A percentile compares a stretch with the other conserved stretches of the same genome.
phyloP scores from a whole-genome alignment of 2,888 invertebrate species.

The Cephus nigrinus region DNA sequence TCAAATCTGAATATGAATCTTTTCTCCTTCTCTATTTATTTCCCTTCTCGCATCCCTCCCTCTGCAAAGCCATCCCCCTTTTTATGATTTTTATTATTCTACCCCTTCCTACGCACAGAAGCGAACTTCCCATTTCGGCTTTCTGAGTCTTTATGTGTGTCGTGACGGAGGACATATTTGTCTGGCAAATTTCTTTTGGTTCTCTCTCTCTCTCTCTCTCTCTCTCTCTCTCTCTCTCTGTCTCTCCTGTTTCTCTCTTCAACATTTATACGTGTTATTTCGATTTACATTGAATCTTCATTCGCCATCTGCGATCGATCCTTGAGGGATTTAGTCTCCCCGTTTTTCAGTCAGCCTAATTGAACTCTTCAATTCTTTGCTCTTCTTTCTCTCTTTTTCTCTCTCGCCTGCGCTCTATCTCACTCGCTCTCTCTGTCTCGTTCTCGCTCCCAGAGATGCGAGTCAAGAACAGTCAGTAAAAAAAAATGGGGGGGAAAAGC shows the following conservation, averaged over 20 bases:
- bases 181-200: constrained; percentile 7
- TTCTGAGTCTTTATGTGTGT: no score
- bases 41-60: constrained; percentile 1
- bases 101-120: neutral
- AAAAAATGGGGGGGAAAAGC: no score
- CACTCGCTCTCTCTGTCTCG: neutral
- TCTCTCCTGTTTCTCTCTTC: neutral
- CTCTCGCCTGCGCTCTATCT: neutral
- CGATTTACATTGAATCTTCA: constrained; percentile 6
- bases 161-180: no score
- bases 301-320: constrained; percentile 15
- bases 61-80: neutral
- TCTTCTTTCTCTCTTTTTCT: constrained; percentile 3
- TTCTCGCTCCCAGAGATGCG: neutral
- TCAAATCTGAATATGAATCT: constrained; percentile 60
- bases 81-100: neutral
- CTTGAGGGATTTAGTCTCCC: constrained; percentile 4
- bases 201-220: constrained; percentile 16
- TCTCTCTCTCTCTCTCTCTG: neutral
- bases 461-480: no score
- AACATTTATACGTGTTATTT: neutral
- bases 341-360: constrained; percentile 17
- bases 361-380: constrained; percentile 23
- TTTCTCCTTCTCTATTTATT: constrained; percentile 32
- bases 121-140: no score